A percentile compares a stretch with the other conserved stretches of the same genome.
Conservation (phyloP, 2,888 invertebrate genomes). For the Eristalis intricaria region DNA sequence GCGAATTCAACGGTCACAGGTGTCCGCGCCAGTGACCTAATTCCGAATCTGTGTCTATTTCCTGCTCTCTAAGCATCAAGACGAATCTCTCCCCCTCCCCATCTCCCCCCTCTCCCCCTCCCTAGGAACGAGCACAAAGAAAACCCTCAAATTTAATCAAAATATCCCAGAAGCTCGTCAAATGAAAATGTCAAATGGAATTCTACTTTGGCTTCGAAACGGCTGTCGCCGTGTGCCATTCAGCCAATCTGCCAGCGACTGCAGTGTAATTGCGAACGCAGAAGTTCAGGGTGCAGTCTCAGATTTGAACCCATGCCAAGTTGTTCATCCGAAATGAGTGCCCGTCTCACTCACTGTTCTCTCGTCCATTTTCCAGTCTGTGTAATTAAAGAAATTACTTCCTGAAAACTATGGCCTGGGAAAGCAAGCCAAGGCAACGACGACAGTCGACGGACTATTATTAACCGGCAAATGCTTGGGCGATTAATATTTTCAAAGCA, state of each 20-base stretch:
- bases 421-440: background rate
- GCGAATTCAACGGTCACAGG: too few relatives aligned
- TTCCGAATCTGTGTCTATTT: too few relatives aligned
- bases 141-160: background rate
- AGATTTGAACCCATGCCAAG: conserved; percentile 36
- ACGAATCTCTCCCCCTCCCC: too few relatives aligned
- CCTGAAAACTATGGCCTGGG: background rate
- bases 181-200: background rate
- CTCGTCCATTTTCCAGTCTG: conserved; percentile 1
- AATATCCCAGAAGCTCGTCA: background rate
- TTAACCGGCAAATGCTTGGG: conserved; percentile 1
- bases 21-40: too few relatives aligned
- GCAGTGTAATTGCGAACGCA: conserved; percentile 5
- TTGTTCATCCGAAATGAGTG: conserved; percentile 21
- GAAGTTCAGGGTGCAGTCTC: conserved; percentile 35
- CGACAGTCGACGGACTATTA: conserved; percentile 1
- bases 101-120: too few relatives aligned
- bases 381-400: conserved; percentile 22
- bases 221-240: background rate
- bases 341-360: background rate
- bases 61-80: too few relatives aligned
- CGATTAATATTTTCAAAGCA: conserved; percentile 16
- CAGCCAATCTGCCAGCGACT: background rate
- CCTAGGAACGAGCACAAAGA: background rate
- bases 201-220: background rate